Percentiles rank a stretch among this genome's conserved stretches.
Conservation (phyloP, 2,113 vertebrate species). For the Anoplopoma fimbria region DNA sequence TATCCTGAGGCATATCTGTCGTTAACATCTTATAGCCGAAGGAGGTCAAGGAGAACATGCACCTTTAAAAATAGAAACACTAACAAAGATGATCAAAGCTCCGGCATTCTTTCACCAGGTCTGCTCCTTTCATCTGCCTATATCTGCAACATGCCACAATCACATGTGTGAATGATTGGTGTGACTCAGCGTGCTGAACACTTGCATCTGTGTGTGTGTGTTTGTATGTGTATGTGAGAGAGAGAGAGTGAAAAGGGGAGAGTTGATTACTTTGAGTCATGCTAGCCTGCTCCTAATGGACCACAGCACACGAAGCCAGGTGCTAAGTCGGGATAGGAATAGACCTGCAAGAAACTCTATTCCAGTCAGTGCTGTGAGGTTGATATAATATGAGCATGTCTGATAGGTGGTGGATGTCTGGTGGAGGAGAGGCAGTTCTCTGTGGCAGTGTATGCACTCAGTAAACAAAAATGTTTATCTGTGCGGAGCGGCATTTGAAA, state of each 20-base stretch:
- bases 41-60: slow-evolving; percentile 53
- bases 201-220: no score
- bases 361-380: slow-evolving; percentile 36
- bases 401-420: slow-evolving; percentile 37
- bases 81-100: slow-evolving; percentile 56
- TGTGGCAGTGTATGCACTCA: background rate
- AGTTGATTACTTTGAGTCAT: slow-evolving; percentile 62
- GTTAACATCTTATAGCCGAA: slow-evolving; percentile 18
- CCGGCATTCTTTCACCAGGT: slow-evolving; percentile 48
- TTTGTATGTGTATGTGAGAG: slow-evolving; percentile 21
- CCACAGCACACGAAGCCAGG: slow-evolving; percentile 26
- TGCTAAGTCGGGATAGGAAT: slow-evolving; percentile 58
- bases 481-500: slow-evolving; percentile 15
- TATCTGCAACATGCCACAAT: slow-evolving; percentile 34
- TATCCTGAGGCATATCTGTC: slow-evolving; percentile 1
- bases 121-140: slow-evolving; percentile 55
- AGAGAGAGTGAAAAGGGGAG: background rate
- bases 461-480: background rate
- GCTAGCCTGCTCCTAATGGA: slow-evolving; percentile 44
- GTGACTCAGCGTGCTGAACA: slow-evolving; percentile 52
- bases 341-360: slow-evolving; percentile 41
- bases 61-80: slow-evolving; percentile 58
- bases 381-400: slow-evolving; percentile 36
- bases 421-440: slow-evolving; percentile 2
- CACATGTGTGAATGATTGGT: slow-evolving; percentile 54